Conservation (phyloP, 2,797 vertebrate species). For the Catostomus latipinnis region DNA sequence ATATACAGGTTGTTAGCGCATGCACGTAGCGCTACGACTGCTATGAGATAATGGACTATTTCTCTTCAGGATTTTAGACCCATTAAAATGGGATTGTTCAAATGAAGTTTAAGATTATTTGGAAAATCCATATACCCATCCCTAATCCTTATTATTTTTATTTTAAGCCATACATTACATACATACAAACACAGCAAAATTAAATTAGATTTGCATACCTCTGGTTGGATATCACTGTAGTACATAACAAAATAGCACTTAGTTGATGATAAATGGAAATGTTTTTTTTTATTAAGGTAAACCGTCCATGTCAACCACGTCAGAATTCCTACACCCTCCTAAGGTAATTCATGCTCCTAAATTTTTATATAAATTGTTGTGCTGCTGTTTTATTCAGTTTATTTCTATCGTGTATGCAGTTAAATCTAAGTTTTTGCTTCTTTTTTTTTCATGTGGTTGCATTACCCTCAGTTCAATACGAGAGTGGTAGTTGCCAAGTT, state of each 20-base stretch:
- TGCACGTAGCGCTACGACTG: too few species aligned
- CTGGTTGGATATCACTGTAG: neutral
- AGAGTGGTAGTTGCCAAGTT: constrained; percentile 66
- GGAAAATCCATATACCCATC: too few species aligned
- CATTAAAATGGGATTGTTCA: too few species aligned
- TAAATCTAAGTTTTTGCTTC: neutral
- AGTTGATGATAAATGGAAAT: neutral
- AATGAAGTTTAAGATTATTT: too few species aligned
- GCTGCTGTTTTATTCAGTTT: neutral
- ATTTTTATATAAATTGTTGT: neutral
- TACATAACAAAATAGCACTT: neutral
- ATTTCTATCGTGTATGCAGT: neutral
- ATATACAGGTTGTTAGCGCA: too few species aligned
- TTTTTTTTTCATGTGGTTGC: neutral
- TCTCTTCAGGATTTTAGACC: too few species aligned
- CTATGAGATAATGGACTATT: too few species aligned
- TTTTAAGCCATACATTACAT: too few species aligned
- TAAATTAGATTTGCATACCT: too few species aligned
- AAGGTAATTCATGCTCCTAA: constrained; percentile 18
- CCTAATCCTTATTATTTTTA: too few species aligned
- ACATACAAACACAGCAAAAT: too few species aligned
- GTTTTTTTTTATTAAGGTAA: constrained; percentile 49
- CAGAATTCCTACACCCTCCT: constrained; percentile 42
- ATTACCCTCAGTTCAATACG: constrained; percentile 50
- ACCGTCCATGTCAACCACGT: constrained; percentile 18